Conservation (phyloP, 2,888 invertebrate genomes). For the Gymnoscelis rufifasciata region DNA sequence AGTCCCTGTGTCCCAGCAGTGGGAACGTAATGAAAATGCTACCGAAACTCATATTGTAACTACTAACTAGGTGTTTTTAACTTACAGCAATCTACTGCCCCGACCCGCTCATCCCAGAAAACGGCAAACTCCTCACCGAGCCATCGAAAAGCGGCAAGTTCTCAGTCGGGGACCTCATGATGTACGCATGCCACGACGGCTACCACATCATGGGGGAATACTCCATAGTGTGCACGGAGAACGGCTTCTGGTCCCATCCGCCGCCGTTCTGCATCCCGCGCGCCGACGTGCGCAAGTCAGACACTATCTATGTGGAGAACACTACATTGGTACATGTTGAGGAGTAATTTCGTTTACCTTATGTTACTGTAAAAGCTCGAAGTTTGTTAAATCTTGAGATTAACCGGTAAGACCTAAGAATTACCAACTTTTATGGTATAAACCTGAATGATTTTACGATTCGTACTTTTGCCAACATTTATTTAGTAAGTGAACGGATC, state of each 20-base stretch:
- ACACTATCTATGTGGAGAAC: conserved; percentile 65
- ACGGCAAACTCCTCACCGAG: conserved; percentile 78
- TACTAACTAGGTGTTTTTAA: not conserved
- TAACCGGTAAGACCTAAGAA: too few species aligned
- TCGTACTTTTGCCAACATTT: too few species aligned
- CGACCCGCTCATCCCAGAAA: conserved; percentile 84
- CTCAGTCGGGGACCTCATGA: conserved; percentile 88
- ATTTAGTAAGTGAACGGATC: too few species aligned
- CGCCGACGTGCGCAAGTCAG: conserved; percentile 51
- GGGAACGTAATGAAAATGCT: too few species aligned
- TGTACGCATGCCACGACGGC: conserved; percentile 79
- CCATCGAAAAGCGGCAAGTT: conserved; percentile 77
- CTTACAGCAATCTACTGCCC: conserved; percentile 88
- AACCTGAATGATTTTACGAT: too few species aligned
- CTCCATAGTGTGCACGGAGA: conserved; percentile 91
- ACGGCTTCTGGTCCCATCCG: conserved; percentile 92
- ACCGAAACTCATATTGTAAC: too few species aligned
- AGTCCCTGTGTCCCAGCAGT: too few species aligned
- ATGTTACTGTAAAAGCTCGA: too few species aligned
- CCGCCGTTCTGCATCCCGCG: conserved; percentile 85
- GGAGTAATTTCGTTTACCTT: too few species aligned
- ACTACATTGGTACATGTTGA: conserved; percentile 62
- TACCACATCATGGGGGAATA: conserved; percentile 82
- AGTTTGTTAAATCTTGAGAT: too few species aligned
- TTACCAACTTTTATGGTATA: too few species aligned